Conservation (phyloP, 2,888 invertebrate species). For the Andrena minutula region DNA sequence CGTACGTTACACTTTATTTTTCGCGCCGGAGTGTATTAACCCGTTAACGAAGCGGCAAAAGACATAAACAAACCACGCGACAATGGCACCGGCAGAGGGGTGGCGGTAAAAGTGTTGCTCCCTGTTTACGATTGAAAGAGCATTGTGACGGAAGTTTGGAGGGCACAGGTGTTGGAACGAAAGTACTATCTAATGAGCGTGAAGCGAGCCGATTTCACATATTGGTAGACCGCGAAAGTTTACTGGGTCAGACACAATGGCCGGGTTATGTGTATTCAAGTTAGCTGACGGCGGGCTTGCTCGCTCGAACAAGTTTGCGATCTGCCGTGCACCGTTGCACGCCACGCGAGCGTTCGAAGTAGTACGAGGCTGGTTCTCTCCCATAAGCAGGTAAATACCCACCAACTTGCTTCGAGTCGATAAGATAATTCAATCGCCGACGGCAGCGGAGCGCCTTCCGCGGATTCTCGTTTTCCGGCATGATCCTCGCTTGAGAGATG, state of each 20-base stretch:
- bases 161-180: constrained; percentile 43
- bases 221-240: constrained; percentile 69
- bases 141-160: constrained; percentile 22
- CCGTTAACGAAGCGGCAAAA: too few relatives aligned
- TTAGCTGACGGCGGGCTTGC: constrained; percentile 56
- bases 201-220: constrained; percentile 61
- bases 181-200: constrained; percentile 51
- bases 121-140: background rate
- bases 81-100: background rate
- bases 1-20: too few relatives aligned
- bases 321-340: constrained; percentile 44
- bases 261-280: constrained; percentile 55
- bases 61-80: too few relatives aligned
- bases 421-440: constrained; percentile 58
- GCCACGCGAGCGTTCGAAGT: constrained; percentile 30
- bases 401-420: constrained; percentile 64
- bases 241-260: constrained; percentile 64
- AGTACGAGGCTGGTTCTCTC: background rate
- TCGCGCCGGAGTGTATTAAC: too few relatives aligned
- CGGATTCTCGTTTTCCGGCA: constrained; percentile 51
- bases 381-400: constrained; percentile 29
- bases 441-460: constrained; percentile 39
- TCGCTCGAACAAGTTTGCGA: constrained; percentile 54
- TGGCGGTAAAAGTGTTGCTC: background rate
- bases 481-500: constrained; percentile 48